Evolutionary conservation across 2,113 vertebrate genomes (phyloP), one percentile per base, ranked within the genome.

Genomic region (Micronycteris hirsuta): DNA sequence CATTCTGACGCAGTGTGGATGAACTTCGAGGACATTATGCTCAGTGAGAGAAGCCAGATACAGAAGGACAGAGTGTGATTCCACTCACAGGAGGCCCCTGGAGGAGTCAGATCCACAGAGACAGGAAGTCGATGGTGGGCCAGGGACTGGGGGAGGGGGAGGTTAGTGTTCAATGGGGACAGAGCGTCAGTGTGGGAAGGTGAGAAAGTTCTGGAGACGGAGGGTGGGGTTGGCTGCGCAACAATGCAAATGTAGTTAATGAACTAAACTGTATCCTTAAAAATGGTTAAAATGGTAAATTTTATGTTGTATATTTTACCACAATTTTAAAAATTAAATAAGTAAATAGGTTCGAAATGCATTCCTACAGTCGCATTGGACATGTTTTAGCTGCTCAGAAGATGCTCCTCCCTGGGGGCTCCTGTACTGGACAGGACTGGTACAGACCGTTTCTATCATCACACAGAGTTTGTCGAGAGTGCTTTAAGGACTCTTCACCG

Each of bases 1-100:
- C 0, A 20, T n/a, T 6, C 68, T n/a, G 83, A 83, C 49, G 6
- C 26, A 3, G 10, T 0, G 0, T 13, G 16, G 68, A 28, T 5
- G 84, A 7, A 58, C n/a, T 49, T 4, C 1, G 68, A 67, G 58
- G 33, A 54, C 68, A 16, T 38, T 10, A 4, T 14, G 17, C 47
- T 68, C 19, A 33, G 74, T 33, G 91, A 80, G 4, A 45, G 5
- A 45, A 33, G 13, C 58, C 58, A 84, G 86, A 68, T 17, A 12
- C 31, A 24, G 1, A 67, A 76, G 45, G 36, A 67, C 70, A 77
- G 4, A 67, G 45, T n/a, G n/a, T 20, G 71, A 7, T 16, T 2
- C 56, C 77, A 12, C 56, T 45, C 16, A 26, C 1, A 5, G 16
- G 77, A 7, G 31, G 24, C 5, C 47, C 77, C 85, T 15, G 3